Evolutionary conservation across 2,888 invertebrate species (phyloP), one percentile per base, ranked within the genome.

Genomic region (Diaperis boleti): DNA sequence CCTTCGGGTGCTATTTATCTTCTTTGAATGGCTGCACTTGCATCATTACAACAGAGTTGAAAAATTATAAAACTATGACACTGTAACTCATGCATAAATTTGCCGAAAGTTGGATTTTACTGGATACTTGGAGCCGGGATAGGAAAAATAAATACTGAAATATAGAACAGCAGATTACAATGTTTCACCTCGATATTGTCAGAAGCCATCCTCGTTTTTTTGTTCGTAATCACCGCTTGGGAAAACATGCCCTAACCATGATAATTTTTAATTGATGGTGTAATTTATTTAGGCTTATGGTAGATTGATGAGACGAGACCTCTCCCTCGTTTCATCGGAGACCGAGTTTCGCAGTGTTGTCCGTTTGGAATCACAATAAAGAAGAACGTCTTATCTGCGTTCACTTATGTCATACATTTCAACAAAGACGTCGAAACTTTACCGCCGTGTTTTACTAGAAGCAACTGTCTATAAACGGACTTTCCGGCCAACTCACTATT

Each of bases 381-480:
- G 22, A 44, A 44, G 20, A 18, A 22, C 22, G 35, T 35, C 8
- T 26, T 47, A 47, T 47, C 47, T 47, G 3, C 15, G 20, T 20
- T 20, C 44, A 26, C 22, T 44, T 44, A 44, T 44, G 44, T 20
- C 44, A 44, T 44, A 26, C 26, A 26, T 47, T 47, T 31, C 31
- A 15, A 47, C 15, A 31, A 47, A 29, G 47, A 49, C 14, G 17
- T 50, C 35, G 20, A 26, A 50, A 50, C 26, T n/a, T 50, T 50
- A 45, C 20, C 13, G 26, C 20, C 26, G 22, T 2, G 14, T 15
- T 31, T n/a, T 8, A 17, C 45, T 14, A 26, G 45, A 18, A 35
- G 17, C 8, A 31, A n/a, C 47, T 44, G 45, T 45, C 29, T 45
- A 45, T 26, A 45, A 45, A 26, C 18, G 47, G 47, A 47, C 47